Percentiles rank a stretch among this genome's conserved stretches.
phyloP scores from a whole-genome alignment of 2,797 vertebrate genomes.

The Amblyraja radiata region DNA sequence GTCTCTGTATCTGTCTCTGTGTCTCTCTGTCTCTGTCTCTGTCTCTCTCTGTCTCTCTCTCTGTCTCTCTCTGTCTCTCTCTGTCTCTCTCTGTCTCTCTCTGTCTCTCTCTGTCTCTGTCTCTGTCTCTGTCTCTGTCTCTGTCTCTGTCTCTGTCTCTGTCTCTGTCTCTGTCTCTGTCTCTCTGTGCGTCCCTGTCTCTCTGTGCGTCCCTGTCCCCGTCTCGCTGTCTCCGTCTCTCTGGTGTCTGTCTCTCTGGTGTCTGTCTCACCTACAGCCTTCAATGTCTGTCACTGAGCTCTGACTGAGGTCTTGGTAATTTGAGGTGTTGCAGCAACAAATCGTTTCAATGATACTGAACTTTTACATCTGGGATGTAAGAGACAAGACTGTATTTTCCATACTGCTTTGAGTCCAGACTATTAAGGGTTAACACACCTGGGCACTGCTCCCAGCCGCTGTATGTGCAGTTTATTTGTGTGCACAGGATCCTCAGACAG shows the following conservation, averaged over 20 bases:
- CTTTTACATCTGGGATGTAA: background rate
- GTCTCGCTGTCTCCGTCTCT: conserved; percentile 32
- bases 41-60: no score
- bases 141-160: no score
- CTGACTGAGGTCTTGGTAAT: background rate
- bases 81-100: no score
- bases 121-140: no score
- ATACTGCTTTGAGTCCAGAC: no score
- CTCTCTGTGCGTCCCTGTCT: no score
- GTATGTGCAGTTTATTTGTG: background rate
- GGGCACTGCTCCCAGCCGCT: conserved; percentile 14
- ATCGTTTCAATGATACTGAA: background rate
- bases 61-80: no score
- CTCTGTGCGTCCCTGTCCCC: background rate
- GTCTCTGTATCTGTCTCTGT: no score
- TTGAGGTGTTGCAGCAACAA: background rate
- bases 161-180: no score
- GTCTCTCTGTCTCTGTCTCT: no score
- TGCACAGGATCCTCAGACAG: conserved; percentile 23
- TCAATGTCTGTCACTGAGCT: background rate
- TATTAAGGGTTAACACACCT: conserved; percentile 20
- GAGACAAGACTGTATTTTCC: background rate
- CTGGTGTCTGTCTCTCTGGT: no score
- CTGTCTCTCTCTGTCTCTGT: no score
- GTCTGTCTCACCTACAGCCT: conserved; percentile 42